A percentile compares a stretch with the other conserved stretches of the same genome.
Conservation (phyloP, 1,140 invertebrate genomes). For the Andricus grossulariae region DNA sequence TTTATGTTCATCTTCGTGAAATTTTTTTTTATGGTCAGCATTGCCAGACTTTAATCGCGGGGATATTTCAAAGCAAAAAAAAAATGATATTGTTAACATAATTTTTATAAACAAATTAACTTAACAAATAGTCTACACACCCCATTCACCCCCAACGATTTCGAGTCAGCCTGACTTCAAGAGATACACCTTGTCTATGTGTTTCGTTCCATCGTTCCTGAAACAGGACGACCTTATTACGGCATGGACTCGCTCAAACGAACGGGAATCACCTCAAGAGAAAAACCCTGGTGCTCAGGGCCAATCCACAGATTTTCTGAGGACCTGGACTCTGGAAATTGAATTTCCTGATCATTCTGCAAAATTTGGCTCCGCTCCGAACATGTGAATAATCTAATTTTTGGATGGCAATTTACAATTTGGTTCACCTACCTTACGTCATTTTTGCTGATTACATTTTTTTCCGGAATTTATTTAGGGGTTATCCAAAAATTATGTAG, state of each 20-base stretch:
- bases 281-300: neutral
- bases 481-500: too few species aligned
- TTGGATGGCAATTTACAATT: too few species aligned
- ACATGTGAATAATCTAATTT: neutral
- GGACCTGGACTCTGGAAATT: neutral
- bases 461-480: too few species aligned
- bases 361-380: neutral
- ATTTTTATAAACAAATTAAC: too few species aligned
- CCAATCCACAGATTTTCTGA: constrained; percentile 8
- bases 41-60: too few species aligned
- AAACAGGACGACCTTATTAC: constrained; percentile 45
- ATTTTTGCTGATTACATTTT: too few species aligned
- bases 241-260: constrained; percentile 28
- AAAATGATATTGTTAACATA: too few species aligned
- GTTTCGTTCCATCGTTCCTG: constrained; percentile 45
- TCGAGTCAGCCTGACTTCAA: constrained; percentile 54
- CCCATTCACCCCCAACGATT: constrained; percentile 45
- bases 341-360: neutral
- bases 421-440: too few species aligned
- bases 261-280: constrained; percentile 1
- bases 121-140: too few species aligned
- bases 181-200: constrained; percentile 52
- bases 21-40: too few species aligned
- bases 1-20: too few species aligned
- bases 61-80: too few species aligned